Base-by-base conservation (phyloP, 2,888 invertebrate species). In the Pseudococcus longispinus region DNA sequence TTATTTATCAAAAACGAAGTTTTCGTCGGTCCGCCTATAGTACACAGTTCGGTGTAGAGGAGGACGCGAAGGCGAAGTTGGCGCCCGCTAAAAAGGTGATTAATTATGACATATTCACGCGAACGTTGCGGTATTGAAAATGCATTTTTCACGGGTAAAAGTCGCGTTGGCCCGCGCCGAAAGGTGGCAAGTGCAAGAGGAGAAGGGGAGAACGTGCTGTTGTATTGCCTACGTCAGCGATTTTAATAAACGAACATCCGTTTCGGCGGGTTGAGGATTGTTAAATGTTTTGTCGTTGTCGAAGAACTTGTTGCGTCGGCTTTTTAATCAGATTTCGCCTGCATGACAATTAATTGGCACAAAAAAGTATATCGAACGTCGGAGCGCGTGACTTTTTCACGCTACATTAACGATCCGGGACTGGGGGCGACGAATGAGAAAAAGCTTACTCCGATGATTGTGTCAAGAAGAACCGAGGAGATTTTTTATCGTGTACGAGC, bases 241-340 rank as follows among this genome's bases (percentile, higher is more conserved):
- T 80, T 80, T 42, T 42, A 80, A 80, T 80, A 42, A 80, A 80
- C 42, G 77, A 80, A 80, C 29, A 37, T 37, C 32, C 29, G 11
- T 32, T 74, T 37, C 18, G 15, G 18, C 18, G 15, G 18, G 74
- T 74, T 29, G 74, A n/a, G 74, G n/a, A 74, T 74, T 74, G 74
- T 74, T 32, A 74, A 74, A 37, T 74, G 74, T 74, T 74, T 74
- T 37, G 74, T 74, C 60, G 60, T 74, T 77, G 37, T n/a, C 77
- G 77, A 42, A 37, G 70, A 80, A 80, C 77, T 80, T 80, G 77
- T 80, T 80, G 77, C 77, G 42, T 80, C 77, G 42, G 74, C 74
- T 74, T 74, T 80, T 80, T 80, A 80, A 80, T 80, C 77, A 80
- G 77, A 80, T 80, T 80, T 80, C 77, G 42, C 70, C 29, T 70